Evolutionary conservation across 2,888 invertebrate species (phyloP), one percentile per base, ranked within the genome.

Genomic region (Falcaria lacertinaria): DNA sequence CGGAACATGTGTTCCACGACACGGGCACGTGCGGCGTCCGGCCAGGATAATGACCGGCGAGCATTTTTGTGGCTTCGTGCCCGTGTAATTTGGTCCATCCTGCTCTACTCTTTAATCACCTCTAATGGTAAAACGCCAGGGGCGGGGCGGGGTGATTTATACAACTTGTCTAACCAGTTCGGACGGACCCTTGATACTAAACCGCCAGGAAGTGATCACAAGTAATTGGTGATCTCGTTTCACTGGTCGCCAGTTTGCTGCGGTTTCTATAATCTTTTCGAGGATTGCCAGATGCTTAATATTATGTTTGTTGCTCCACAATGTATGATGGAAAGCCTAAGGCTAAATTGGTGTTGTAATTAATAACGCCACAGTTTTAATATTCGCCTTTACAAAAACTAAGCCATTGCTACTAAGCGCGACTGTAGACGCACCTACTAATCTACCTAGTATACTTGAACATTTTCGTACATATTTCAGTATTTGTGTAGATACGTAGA

Each of bases 61-160:
- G 70, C 73, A 71, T 76, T 58, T 73, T 64, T 61, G 74, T 74
- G 68, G 71, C 60, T 68, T 63, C 57, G 52, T 58, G 62, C 55
- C 50, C 74, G 59, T 84, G 69, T 85, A 85, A 86, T 86, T 86
- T 81, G 71, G 77, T 67, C 69, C 81, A 79, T 81, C 84, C 80
- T 81, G 81, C 73, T 73, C 72, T 64, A 57, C 62, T 64, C 74
- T 77, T 73, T 83, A 83, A 84, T 86, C 78, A 80, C 80, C 67
- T 70, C 64, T 79, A 80, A 81, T 80, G 73, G 66, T 73, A 68
- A 57, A 64, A 60, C 54, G 60, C 54, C 60, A 54, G 68, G 66
- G 75, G 75, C 74, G 73, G 71, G 58, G 64, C 58, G 57, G 47
- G 54, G 61, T 76, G 79, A 80, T 81, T 80, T 82, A 82, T 80